These are phyloP conservation scores for Napeogenes inachia DNA, from an alignment of 2,888 invertebrate species.

Conservation along the genomic window DNA sequence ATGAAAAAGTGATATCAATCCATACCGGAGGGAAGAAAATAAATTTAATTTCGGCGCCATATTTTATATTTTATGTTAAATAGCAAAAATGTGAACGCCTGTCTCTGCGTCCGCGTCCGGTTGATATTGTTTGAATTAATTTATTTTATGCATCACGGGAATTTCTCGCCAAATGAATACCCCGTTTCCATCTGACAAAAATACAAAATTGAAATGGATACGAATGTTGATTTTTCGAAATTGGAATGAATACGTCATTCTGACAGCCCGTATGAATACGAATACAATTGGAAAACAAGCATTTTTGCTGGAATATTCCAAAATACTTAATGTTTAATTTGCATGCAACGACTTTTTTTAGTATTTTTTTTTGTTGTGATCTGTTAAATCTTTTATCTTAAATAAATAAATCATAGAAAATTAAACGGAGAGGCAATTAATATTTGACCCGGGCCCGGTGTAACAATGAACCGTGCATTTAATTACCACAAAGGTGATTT, in stretches of 20 bases:
- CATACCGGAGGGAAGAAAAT: slow-evolving; percentile 45
- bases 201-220: slow-evolving; percentile 35
- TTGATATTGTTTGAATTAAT: slow-evolving; percentile 68
- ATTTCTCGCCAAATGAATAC: slow-evolving; percentile 56
- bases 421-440: not conserved
- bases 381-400: slow-evolving; percentile 5
- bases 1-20: slow-evolving; percentile 40
- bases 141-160: slow-evolving; percentile 58
- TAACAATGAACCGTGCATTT: slow-evolving; percentile 32
- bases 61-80: slow-evolving; percentile 73
- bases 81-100: slow-evolving; percentile 55
- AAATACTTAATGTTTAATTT: slow-evolving; percentile 27
- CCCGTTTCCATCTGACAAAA: slow-evolving; percentile 36
- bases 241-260: slow-evolving; percentile 43
- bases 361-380: slow-evolving; percentile 7
- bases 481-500: slow-evolving; percentile 64
- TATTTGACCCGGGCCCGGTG: not conserved
- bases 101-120: slow-evolving; percentile 68
- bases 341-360: slow-evolving; percentile 4
- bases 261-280: slow-evolving; percentile 41
- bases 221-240: slow-evolving; percentile 40
- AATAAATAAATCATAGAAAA: not conserved
- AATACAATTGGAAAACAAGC: slow-evolving; percentile 21
- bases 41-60: slow-evolving; percentile 57
- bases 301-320: slow-evolving; percentile 10